phyloP scores from a whole-genome alignment of 2,113 vertebrate species.

The Pachycephala philippinensis region DNA sequence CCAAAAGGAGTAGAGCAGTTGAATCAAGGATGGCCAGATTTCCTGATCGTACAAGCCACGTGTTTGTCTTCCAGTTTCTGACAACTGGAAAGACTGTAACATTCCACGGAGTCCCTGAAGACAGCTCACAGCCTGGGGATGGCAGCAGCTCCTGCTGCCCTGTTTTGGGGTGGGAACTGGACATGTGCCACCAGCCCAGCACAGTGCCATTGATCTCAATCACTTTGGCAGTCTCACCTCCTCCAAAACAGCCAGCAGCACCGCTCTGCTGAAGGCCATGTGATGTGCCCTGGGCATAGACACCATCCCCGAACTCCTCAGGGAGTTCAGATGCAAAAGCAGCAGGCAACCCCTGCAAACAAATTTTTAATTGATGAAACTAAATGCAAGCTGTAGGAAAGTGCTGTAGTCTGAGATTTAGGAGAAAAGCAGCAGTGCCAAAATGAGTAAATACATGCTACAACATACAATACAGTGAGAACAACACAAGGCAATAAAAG shows the following conservation, averaged over 20 bases:
- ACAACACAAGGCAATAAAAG: background rate
- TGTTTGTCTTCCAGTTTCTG: background rate
- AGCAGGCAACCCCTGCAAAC: background rate
- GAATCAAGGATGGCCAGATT: background rate
- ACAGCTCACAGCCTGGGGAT: background rate
- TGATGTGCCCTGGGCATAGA: background rate
- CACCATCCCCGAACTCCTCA: background rate
- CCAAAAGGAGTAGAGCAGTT: background rate
- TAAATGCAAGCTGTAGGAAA: background rate
- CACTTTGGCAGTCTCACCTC: background rate
- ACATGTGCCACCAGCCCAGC: background rate
- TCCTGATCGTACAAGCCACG: accelerated
- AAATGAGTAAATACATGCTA: background rate
- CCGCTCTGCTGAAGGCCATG: background rate
- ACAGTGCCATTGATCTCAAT: background rate
- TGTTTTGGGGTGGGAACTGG: background rate
- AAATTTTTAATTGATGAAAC: background rate
- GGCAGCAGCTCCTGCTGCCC: background rate
- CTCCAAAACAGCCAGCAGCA: background rate
- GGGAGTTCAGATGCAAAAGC: background rate
- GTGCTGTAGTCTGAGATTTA: background rate
- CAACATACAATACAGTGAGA: background rate
- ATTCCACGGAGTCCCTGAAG: background rate
- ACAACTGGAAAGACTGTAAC: background rate
- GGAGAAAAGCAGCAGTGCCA: background rate